phyloP scores from a whole-genome alignment of 2,888 invertebrate species.

The Apamea sordens region DNA sequence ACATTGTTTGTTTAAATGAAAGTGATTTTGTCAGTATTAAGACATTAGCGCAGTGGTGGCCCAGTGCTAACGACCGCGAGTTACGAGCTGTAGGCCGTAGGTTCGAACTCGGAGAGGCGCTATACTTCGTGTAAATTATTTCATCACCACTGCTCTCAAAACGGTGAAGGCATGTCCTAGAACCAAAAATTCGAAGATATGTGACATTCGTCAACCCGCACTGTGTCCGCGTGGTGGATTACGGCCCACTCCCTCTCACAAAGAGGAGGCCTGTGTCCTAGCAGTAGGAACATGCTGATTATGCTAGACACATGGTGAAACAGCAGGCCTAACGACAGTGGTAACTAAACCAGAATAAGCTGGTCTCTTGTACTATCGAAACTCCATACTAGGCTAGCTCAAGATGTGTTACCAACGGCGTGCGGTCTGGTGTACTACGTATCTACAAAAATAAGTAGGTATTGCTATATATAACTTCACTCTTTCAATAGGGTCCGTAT shows the following conservation, averaged over 20 bases:
- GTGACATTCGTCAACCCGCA: not conserved
- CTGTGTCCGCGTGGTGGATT: not conserved
- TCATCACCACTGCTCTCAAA: too few relatives aligned
- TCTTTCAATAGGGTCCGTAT: slow-evolving; percentile 56
- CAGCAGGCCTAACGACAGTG: not conserved
- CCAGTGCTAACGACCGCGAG: not conserved
- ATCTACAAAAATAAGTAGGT: not conserved
- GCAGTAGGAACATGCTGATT: not conserved
- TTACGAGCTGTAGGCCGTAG: not conserved
- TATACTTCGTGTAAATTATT: not conserved
- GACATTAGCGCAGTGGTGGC: not conserved
- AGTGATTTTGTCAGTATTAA: not conserved
- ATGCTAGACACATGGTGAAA: not conserved
- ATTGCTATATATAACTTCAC: not conserved
- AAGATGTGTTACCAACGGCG: not conserved
- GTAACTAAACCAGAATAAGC: too few relatives aligned
- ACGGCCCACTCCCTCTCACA: not conserved
- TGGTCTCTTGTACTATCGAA: not conserved
- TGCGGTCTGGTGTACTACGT: not conserved
- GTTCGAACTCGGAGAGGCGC: too few relatives aligned
- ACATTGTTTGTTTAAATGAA: not conserved
- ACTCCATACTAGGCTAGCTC: not conserved
- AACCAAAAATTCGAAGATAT: not conserved
- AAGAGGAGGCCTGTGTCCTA: not conserved
- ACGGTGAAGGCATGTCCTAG: too few relatives aligned